A percentile compares a stretch with the other conserved stretches of the same genome.
phyloP scores from a whole-genome alignment of 2,888 invertebrate species.

The Stictocephala bisonia region DNA sequence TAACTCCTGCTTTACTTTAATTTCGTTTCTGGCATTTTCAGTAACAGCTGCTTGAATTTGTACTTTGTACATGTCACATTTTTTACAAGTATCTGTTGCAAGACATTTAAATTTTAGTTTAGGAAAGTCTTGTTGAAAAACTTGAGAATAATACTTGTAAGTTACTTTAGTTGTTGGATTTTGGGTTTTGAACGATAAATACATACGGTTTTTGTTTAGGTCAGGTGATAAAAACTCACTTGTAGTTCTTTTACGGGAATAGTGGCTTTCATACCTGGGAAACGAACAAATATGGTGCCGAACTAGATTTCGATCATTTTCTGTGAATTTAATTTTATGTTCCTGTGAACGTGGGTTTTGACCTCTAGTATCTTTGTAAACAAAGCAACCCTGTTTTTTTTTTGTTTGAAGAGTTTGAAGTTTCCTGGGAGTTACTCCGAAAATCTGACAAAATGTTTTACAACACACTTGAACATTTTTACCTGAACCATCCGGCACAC shows the following conservation, averaged over 20 bases:
- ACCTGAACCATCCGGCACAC: constrained; percentile 28
- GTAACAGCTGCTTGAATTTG: constrained; percentile 14
- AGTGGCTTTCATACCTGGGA: constrained; percentile 43
- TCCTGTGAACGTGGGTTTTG: constrained; percentile 25
- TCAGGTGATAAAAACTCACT: constrained; percentile 43
- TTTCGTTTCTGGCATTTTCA: not conserved
- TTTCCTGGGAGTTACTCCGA: constrained; percentile 38
- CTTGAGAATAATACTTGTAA: constrained; percentile 12
- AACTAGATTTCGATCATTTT: constrained; percentile 40
- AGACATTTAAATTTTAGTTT: constrained; percentile 34
- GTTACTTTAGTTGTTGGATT: constrained; percentile 13
- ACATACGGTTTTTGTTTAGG: constrained; percentile 39
- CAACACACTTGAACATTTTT: constrained; percentile 42
- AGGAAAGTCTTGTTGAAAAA: constrained; percentile 31
- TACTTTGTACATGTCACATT: constrained; percentile 42
- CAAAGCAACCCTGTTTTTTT: constrained; percentile 38
- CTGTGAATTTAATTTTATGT: constrained; percentile 37
- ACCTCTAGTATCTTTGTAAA: constrained; percentile 33
- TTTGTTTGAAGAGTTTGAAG: constrained; percentile 17
- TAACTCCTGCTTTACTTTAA: constrained; percentile 37
- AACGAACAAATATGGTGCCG: constrained; percentile 33
- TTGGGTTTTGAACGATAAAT: not conserved
- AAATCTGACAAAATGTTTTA: constrained; percentile 39
- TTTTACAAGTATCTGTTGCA: constrained; percentile 46
- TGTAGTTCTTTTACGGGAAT: constrained; percentile 36